Evolutionary conservation across 2,888 invertebrate species (phyloP).

Genomic region (Frankliniella intonsa): DNA sequence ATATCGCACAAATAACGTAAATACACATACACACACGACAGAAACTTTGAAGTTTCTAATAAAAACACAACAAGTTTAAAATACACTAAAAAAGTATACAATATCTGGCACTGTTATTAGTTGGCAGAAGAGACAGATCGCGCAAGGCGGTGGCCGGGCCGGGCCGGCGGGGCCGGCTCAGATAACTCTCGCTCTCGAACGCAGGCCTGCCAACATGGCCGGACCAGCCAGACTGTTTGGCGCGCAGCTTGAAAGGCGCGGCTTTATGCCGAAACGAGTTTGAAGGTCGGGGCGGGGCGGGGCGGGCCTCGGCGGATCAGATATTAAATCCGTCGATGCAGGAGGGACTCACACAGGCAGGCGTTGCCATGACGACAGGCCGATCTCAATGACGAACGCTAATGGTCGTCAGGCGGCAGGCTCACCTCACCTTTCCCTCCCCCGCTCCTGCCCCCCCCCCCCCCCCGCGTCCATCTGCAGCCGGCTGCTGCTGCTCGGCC

Average conservation of each 20-base stretch:
- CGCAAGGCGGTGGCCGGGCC: not conserved
- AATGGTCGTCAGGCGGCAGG: not conserved
- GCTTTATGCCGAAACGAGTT: not conserved
- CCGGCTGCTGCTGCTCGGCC: not conserved
- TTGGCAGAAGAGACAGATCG: too few relatives aligned
- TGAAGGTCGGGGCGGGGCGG: not conserved
- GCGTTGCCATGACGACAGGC: not conserved
- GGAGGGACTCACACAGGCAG: not conserved
- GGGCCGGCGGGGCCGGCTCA: not conserved
- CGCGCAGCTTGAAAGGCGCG: too few relatives aligned
- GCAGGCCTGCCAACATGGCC: too few relatives aligned
- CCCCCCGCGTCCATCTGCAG: not conserved
- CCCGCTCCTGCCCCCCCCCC: not conserved
- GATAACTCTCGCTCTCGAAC: too few relatives aligned
- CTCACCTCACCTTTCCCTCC: not conserved
- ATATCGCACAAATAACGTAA: too few relatives aligned
- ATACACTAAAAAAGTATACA: too few relatives aligned
- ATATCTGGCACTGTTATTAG: too few relatives aligned
- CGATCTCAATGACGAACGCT: conserved; percentile 2
- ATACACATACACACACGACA: too few relatives aligned
- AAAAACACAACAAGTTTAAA: too few relatives aligned
- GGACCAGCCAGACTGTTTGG: too few relatives aligned
- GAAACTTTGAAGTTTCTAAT: too few relatives aligned
- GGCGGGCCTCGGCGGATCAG: too few relatives aligned
- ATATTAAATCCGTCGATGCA: not conserved